Evolutionary conservation across 2,888 invertebrate species (phyloP).

Genomic region (Andrena minutula): DNA sequence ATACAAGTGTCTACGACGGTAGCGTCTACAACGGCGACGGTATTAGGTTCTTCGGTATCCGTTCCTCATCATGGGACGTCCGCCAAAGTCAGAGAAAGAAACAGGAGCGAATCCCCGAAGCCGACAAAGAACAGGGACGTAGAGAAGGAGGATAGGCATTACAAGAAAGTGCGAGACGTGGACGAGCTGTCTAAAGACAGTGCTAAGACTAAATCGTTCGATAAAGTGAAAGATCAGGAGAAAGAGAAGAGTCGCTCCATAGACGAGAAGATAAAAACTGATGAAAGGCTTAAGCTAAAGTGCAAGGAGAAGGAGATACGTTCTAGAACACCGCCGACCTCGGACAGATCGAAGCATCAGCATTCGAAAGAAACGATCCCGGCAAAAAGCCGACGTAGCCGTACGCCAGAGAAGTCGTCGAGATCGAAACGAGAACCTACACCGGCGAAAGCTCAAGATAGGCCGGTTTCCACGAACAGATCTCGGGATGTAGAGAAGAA

Average conservation of each 20-base stretch:
- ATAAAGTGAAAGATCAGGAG: constrained; percentile 78
- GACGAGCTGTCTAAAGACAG: constrained; percentile 74
- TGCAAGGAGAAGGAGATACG: constrained; percentile 82
- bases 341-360: constrained; percentile 79
- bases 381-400: constrained; percentile 77
- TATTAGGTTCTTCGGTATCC: constrained; percentile 68
- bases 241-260: constrained; percentile 75
- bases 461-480: constrained; percentile 68
- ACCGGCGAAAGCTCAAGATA: constrained; percentile 77
- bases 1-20: constrained; percentile 61
- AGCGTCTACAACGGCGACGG: constrained; percentile 46
- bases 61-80: constrained; percentile 65
- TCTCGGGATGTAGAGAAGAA: constrained; percentile 79
- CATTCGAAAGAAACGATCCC: constrained; percentile 74
- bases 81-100: constrained; percentile 78
- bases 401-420: constrained; percentile 80
- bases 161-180: constrained; percentile 68
- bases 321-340: constrained; percentile 80
- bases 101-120: constrained; percentile 82
- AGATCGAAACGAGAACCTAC: constrained; percentile 77
- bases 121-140: constrained; percentile 65
- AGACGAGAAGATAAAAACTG: constrained; percentile 77
- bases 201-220: constrained; percentile 72
- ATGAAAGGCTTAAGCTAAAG: constrained; percentile 79
- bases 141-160: constrained; percentile 77